Evolutionary conservation across 2,113 vertebrate genomes (phyloP).

Genomic region (Pagrus major): DNA sequence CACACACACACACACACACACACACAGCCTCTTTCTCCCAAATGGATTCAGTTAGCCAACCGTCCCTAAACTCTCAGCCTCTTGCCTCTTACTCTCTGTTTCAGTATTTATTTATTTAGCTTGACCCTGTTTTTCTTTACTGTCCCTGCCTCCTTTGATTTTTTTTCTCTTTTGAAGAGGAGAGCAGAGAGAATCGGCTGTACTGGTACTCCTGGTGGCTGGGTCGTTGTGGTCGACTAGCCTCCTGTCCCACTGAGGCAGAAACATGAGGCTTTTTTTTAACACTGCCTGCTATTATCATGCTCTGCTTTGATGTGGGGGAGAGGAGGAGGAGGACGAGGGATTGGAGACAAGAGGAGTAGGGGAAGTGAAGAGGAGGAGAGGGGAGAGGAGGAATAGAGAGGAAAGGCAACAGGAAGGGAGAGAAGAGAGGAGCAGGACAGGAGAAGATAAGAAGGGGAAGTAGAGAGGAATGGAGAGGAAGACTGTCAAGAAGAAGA

Average conservation of each 20-base stretch:
- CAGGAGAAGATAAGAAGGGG: neutral
- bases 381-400: neutral
- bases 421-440: neutral
- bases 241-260: constrained; percentile 23
- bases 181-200: constrained; percentile 27
- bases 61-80: constrained; percentile 25
- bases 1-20: constrained; percentile 12
- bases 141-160: neutral
- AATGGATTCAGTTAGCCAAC: constrained; percentile 42
- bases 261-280: constrained; percentile 52
- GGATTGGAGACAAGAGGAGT: too few relatives aligned
- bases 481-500: too few relatives aligned
- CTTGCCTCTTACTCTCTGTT: constrained; percentile 25
- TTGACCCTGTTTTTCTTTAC: constrained; percentile 49
- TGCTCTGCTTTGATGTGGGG: constrained; percentile 20
- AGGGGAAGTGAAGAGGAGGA: too few relatives aligned
- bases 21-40: constrained; percentile 15
- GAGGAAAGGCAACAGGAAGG: too few relatives aligned
- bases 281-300: constrained; percentile 19
- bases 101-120: constrained; percentile 68
- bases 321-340: neutral
- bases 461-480: neutral
- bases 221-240: constrained; percentile 17
- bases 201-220: neutral
- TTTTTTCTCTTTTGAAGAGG: constrained; percentile 43